Evolutionary conservation across 2,113 vertebrate genomes (phyloP), one percentile per base, ranked within the genome.

Genomic region (Daphoenositta chrysoptera): DNA sequence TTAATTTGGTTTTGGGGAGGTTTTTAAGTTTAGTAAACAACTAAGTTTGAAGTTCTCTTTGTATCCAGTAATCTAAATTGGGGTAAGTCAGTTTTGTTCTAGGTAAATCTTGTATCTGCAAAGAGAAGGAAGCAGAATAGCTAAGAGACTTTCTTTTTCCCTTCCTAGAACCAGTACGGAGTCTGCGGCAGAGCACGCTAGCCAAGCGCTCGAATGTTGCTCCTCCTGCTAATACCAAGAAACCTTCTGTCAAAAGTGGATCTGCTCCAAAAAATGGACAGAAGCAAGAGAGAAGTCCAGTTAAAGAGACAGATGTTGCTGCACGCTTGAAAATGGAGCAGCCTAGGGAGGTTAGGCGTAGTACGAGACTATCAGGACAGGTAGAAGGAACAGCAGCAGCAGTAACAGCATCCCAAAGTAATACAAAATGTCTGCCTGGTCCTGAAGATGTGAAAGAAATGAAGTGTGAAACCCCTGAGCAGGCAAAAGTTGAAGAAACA

Each of bases 181-280:
- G 98, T 97, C 96, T 98, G 84, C 97, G 98, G 89, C 98, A 98
- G 92, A 98, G 98, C 96, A 98, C 98, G 1, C 91, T 98, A 80
- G 98, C 98, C 88, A 98, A 98, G 77, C 97, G 98, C 78, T 97
- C 97, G 1, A 98, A 95, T 96, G 76, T 97, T 93, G 58, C 95
- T 48, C 94, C 96, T 81, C 76, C 93, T 94, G 82, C 89, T 83
- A 96, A 92, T 76, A 95, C 95, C 87, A 97, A 98, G 83, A 98
- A 98, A 79, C 64, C 95, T 14, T 76, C 97, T 93, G 97, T 96
- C 78, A 98, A 98, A 96, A 96, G 97, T 66, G 95, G 91, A 35
- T 89, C 97, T 89, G 48, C 94, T 63, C 97, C 94, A 73, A 99
- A 98, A 96, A 94, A 93, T 28, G 96, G 88, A 14, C 96, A 97